Evolutionary conservation across 2,888 invertebrate species (phyloP).

Genomic region (Drosophila peninsularis): DNA sequence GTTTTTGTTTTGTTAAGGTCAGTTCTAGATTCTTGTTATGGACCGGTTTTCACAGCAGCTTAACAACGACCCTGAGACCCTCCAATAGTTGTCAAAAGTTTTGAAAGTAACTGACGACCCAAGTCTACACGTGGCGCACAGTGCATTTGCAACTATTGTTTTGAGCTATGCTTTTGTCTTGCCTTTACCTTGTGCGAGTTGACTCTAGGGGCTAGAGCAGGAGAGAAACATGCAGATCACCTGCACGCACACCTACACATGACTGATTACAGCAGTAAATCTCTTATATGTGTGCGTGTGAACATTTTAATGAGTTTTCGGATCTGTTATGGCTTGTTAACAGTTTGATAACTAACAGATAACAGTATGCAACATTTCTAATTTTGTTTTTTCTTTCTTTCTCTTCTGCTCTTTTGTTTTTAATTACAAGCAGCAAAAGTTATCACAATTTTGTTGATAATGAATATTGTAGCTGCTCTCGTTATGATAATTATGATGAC

Average conservation of each 20-base stretch:
- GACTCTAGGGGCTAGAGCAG: not conserved
- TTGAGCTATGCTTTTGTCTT: not conserved
- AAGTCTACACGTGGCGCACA: slow-evolving; percentile 37
- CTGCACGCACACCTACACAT: slow-evolving; percentile 6
- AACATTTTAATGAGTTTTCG: slow-evolving; percentile 44
- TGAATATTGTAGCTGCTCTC: slow-evolving; percentile 23
- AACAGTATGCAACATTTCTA: slow-evolving; percentile 20
- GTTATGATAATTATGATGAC: slow-evolving; percentile 47
- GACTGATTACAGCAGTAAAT: slow-evolving; percentile 4
- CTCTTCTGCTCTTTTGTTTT: slow-evolving; percentile 15
- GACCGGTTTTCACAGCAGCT: slow-evolving; percentile 40
- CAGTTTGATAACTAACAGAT: slow-evolving; percentile 25
- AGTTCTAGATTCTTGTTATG: slow-evolving; percentile 48
- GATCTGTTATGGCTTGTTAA: slow-evolving; percentile 11
- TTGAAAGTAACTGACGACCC: slow-evolving; percentile 15
- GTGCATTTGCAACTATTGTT: slow-evolving; percentile 11
- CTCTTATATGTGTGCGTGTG: slow-evolving; percentile 3
- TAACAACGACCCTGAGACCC: slow-evolving; percentile 22
- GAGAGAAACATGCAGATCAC: not conserved
- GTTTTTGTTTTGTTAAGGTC: slow-evolving; percentile 40
- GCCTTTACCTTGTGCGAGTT: slow-evolving; percentile 30
- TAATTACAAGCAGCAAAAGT: slow-evolving; percentile 38
- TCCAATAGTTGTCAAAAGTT: slow-evolving; percentile 13
- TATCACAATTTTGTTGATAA: slow-evolving; percentile 17
- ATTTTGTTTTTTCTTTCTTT: not conserved